A percentile compares a stretch with the other conserved stretches of the same genome.
phyloP scores from a whole-genome alignment of 2,113 vertebrate genomes.

The Atherinomorus stipes region DNA sequence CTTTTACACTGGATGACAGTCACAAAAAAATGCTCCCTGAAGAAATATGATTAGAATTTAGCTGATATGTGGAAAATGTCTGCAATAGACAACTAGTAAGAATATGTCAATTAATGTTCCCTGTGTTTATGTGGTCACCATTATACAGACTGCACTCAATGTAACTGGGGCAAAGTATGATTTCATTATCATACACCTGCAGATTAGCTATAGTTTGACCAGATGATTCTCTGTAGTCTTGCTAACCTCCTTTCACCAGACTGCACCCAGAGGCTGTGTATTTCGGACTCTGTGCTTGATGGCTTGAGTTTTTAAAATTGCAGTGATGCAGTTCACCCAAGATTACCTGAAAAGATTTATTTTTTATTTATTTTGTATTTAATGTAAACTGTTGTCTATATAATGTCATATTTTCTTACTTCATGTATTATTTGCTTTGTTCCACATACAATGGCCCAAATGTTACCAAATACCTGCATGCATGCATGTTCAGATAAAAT shows the following conservation, averaged over 20 bases:
- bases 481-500: background rate
- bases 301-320: background rate
- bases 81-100: background rate
- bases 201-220: slow-evolving; percentile 24
- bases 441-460: too few relatives aligned
- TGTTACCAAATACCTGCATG: background rate
- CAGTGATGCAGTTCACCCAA: background rate
- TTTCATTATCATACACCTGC: slow-evolving; percentile 16
- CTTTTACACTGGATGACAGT: background rate
- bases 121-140: slow-evolving; percentile 2
- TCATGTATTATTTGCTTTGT: background rate
- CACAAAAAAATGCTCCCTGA: background rate
- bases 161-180: slow-evolving; percentile 1
- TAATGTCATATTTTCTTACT: background rate
- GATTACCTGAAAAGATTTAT: background rate
- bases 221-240: slow-evolving; percentile 43
- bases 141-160: slow-evolving; percentile 1
- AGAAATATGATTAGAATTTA: background rate
- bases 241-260: slow-evolving; percentile 46
- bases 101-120: background rate
- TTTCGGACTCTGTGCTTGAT: slow-evolving; percentile 12
- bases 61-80: background rate
- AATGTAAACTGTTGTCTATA: background rate
- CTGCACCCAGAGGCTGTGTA: slow-evolving; percentile 13
- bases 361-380: background rate